phyloP scores from a whole-genome alignment of 2,888 invertebrate genomes.

The Kryphioiulus occultus region DNA sequence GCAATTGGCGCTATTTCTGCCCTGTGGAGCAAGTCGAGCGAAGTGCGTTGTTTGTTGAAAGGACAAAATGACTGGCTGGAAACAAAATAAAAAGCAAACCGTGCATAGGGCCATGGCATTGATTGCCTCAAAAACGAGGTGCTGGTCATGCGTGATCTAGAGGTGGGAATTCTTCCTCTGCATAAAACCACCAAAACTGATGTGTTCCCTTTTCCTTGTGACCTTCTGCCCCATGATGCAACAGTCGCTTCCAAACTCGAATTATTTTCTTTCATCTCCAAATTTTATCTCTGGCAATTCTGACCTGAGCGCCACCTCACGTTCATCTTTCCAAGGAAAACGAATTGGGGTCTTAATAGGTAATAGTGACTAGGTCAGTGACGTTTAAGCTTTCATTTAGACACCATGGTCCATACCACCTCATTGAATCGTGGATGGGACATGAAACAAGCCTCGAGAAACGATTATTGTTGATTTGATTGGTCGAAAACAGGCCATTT shows the following conservation, averaged over 20 bases:
- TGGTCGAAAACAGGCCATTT: too few relatives aligned
- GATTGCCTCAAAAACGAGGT: constrained; percentile 26
- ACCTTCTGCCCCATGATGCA: neutral
- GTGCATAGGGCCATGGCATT: neutral
- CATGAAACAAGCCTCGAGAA: too few relatives aligned
- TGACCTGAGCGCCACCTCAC: too few relatives aligned
- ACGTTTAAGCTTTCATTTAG: too few relatives aligned
- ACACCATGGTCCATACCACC: too few relatives aligned
- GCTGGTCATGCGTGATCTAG: neutral
- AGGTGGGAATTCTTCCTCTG: neutral
- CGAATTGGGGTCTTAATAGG: too few relatives aligned
- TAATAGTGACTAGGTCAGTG: too few relatives aligned
- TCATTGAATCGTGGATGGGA: too few relatives aligned
- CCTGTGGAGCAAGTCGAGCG: constrained; percentile 27
- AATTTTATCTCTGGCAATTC: too few relatives aligned
- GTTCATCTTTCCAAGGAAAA: too few relatives aligned
- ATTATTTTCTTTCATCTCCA: neutral
- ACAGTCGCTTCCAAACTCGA: neutral
- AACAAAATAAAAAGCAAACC: constrained; percentile 1
- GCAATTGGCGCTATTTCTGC: constrained; percentile 40
- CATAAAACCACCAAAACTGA: neutral
- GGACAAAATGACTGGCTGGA: constrained; percentile 39
- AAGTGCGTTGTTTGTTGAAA: constrained; percentile 8
- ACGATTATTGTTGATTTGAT: too few relatives aligned
- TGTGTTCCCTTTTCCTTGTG: neutral